phyloP scores from a whole-genome alignment of 2,113 vertebrate species.

The Myotis yumanensis region DNA sequence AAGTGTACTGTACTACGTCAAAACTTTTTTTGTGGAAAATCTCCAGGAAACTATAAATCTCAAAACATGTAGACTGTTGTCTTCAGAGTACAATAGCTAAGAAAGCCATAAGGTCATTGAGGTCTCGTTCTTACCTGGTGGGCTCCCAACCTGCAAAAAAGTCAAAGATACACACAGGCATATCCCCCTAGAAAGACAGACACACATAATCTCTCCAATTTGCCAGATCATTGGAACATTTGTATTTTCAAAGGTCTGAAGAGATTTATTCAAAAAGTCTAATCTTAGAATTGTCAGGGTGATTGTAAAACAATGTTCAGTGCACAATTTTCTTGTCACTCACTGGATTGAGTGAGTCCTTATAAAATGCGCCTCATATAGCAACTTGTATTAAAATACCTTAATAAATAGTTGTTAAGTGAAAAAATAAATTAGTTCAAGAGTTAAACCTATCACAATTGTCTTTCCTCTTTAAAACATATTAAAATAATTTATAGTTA shows the following conservation, averaged over 20 bases:
- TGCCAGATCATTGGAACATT: background rate
- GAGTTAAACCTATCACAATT: slow-evolving; percentile 29
- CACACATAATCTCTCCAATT: background rate
- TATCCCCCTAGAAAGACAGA: background rate
- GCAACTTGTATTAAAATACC: background rate
- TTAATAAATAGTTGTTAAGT: slow-evolving; percentile 56
- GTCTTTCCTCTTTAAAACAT: background rate
- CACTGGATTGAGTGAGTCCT: slow-evolving; percentile 63
- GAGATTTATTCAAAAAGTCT: slow-evolving; percentile 55
- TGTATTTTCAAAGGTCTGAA: background rate
- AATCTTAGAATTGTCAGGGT: slow-evolving; percentile 64
- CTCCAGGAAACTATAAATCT: slow-evolving; percentile 79
- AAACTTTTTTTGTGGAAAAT: slow-evolving; percentile 72
- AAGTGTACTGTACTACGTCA: slow-evolving; percentile 79
- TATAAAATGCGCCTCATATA: slow-evolving; percentile 56
- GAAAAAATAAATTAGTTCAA: slow-evolving; percentile 17
- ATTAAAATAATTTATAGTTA: slow-evolving; percentile 24
- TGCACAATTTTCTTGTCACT: slow-evolving; percentile 52
- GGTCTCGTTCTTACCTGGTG: slow-evolving; percentile 72
- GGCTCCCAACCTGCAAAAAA: slow-evolving; percentile 52
- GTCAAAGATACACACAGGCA: background rate
- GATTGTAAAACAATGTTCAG: slow-evolving; percentile 55
- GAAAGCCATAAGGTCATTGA: slow-evolving; percentile 69
- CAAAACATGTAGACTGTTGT: slow-evolving; percentile 75
- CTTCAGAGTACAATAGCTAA: slow-evolving; percentile 74